Conservation (phyloP, 2,797 vertebrate genomes). For the Adrianichthys oophorus region DNA sequence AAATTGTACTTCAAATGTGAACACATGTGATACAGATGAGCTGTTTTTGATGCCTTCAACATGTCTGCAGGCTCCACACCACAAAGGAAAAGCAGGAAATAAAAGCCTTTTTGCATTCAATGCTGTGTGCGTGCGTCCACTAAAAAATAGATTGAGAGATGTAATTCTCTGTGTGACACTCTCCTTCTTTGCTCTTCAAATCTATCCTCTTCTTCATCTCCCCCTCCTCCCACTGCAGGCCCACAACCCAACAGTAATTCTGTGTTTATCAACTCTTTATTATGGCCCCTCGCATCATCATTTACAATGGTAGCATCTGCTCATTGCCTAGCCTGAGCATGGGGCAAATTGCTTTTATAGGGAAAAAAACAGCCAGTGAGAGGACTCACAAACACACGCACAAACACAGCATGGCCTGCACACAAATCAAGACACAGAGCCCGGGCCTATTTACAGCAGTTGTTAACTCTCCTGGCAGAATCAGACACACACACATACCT, state of each 20-base stretch:
- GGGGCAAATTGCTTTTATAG: slow-evolving; percentile 88
- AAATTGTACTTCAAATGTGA: too few species aligned
- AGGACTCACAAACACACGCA: slow-evolving; percentile 50
- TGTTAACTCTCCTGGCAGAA: slow-evolving; percentile 73
- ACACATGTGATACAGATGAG: too few species aligned
- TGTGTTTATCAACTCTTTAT: slow-evolving; percentile 88
- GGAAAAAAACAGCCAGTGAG: slow-evolving; percentile 75
- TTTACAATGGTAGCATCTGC: slow-evolving; percentile 88
- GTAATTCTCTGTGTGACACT: slow-evolving; percentile 14
- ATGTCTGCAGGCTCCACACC: too few species aligned
- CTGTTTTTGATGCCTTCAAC: too few species aligned
- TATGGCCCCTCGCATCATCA: slow-evolving; percentile 82
- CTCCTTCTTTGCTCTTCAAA: slow-evolving; percentile 15
- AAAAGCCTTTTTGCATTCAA: too few species aligned
- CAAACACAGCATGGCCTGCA: slow-evolving; percentile 53
- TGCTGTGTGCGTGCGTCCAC: background rate
- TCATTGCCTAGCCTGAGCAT: slow-evolving; percentile 83
- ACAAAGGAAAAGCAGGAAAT: too few species aligned
- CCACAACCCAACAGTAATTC: slow-evolving; percentile 80
- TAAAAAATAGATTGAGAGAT: background rate
- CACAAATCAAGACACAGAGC: slow-evolving; percentile 75
- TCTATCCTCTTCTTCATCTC: slow-evolving; percentile 1
- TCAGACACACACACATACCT: slow-evolving; percentile 62
- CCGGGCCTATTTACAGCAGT: slow-evolving; percentile 72
- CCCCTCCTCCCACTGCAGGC: slow-evolving; percentile 53